Percentiles rank a stretch among this genome's conserved stretches.
phyloP scores from a whole-genome alignment of 2,888 invertebrate species.

The Cephus pulcher region DNA sequence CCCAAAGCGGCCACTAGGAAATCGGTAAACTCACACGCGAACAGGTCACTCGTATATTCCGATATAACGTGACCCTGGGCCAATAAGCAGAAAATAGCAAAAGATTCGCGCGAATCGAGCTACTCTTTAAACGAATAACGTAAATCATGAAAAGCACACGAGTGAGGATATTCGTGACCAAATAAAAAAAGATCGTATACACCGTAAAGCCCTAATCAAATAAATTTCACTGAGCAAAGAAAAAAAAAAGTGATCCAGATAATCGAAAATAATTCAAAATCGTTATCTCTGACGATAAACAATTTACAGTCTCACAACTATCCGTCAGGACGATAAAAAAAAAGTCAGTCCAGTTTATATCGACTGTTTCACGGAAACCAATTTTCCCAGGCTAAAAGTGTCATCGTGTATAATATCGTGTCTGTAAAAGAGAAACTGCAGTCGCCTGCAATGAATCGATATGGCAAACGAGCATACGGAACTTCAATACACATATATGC shows the following conservation, averaged over 20 bases:
- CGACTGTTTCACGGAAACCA: neutral
- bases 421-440: neutral
- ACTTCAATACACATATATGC: neutral
- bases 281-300: no score
- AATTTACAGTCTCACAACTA: no score
- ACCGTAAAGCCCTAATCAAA: neutral
- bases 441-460: neutral
- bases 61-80: neutral
- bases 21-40: neutral
- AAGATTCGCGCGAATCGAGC: neutral
- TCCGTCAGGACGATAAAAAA: neutral
- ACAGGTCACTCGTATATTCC: neutral
- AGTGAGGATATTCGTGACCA: neutral
- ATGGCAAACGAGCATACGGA: neutral
- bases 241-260: no score
- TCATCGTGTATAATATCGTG: neutral
- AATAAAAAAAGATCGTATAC: neutral
- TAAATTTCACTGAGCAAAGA: neutral
- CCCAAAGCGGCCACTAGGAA: neutral
- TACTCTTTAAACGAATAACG: neutral
- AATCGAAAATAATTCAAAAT: no score
- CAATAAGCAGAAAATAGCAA: neutral
- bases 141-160: neutral
- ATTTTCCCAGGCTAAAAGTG: neutral
- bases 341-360: neutral